Evolutionary conservation across 2,797 vertebrate species (phyloP).

Genomic region (Sciurus carolinensis): DNA sequence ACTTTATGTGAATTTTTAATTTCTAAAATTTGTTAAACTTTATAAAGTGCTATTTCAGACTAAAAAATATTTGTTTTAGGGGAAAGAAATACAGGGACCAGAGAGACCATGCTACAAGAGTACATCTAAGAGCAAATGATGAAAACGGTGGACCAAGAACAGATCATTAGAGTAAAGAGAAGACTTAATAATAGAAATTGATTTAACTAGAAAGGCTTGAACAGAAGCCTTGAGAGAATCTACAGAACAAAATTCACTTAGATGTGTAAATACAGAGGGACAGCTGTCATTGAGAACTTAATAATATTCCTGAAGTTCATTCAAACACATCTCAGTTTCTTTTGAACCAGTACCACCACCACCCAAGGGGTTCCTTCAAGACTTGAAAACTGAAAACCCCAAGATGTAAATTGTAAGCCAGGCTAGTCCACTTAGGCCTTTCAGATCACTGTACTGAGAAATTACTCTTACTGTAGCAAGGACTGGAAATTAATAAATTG

Average conservation of each 20-base stretch:
- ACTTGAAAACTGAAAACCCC: background rate
- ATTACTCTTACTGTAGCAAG: background rate
- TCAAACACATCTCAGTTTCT: background rate
- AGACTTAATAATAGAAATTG: background rate
- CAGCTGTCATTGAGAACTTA: background rate
- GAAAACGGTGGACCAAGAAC: background rate
- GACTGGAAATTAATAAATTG: background rate
- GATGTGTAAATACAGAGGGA: background rate
- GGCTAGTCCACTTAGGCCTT: background rate
- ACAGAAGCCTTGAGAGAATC: background rate
- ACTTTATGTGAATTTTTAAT: background rate
- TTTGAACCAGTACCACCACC: background rate
- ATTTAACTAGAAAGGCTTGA: background rate
- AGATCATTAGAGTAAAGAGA: background rate
- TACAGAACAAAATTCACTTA: background rate
- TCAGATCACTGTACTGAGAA: background rate
- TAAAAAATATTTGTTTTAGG: background rate
- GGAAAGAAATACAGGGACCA: background rate
- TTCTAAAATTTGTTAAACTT: background rate
- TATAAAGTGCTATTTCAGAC: background rate
- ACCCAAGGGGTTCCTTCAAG: background rate
- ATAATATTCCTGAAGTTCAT: background rate
- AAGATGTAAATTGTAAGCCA: background rate
- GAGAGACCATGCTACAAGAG: background rate
- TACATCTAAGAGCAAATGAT: background rate